Percentiles rank a stretch among this genome's conserved stretches.
These are phyloP conservation scores for Nothoprocta pentlandii DNA, from an alignment of 2,113 vertebrate species.

Conservation along the genomic window DNA sequence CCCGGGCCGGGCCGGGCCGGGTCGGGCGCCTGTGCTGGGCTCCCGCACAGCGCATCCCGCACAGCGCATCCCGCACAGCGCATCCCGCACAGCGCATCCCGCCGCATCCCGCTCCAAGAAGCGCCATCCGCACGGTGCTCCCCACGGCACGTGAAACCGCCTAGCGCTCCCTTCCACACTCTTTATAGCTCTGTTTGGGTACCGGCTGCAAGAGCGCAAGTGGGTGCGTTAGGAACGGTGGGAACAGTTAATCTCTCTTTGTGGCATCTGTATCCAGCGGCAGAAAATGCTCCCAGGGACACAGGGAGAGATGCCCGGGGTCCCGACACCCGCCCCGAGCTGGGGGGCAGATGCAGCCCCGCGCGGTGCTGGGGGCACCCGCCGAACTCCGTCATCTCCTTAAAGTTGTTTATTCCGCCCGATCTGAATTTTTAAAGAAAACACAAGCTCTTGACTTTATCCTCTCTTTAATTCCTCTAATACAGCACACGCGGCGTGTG, in stretches of 20 bases:
- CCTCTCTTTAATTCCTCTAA: not conserved
- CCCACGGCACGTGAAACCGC: not conserved
- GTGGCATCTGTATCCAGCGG: not conserved
- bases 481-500: not conserved
- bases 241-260: not conserved
- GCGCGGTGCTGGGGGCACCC: not conserved
- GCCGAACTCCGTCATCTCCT: rapidly evolving
- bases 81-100: not conserved
- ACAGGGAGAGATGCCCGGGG: rapidly evolving
- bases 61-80: not conserved
- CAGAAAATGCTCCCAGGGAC: not conserved
- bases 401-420: not conserved
- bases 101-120: too few relatives aligned
- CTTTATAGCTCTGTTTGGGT: not conserved
- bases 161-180: not conserved
- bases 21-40: not conserved
- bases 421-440: not conserved
- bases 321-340: not conserved
- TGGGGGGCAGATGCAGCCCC: not conserved
- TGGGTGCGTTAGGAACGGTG: rapidly evolving
- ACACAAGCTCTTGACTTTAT: not conserved
- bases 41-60: not conserved
- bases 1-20: too few relatives aligned
- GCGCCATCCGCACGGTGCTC: not conserved
- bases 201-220: not conserved